Percentiles rank a stretch among this genome's conserved stretches.
Evolutionary conservation across 2,888 invertebrate species (phyloP).

Genomic region (Chrysomela aeneicollis): DNA sequence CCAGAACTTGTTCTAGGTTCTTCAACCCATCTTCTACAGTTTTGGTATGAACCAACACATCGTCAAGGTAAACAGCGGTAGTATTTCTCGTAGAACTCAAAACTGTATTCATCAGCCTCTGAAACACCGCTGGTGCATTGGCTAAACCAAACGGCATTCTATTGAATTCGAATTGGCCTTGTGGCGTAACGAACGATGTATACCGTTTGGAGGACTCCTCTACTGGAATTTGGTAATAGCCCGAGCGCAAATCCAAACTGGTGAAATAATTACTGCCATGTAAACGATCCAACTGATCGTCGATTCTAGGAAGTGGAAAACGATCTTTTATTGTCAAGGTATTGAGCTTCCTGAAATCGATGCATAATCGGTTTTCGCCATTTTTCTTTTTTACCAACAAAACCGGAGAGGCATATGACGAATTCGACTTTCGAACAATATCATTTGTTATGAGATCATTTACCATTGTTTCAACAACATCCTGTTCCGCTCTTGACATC

Average conservation of each 20-base stretch:
- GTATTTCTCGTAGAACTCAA: not conserved
- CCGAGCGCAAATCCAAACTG: slow-evolving; percentile 47
- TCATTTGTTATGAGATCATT: not conserved
- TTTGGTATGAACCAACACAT: slow-evolving; percentile 26
- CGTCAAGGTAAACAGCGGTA: slow-evolving; percentile 29
- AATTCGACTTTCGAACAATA: not conserved
- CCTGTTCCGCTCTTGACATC: not conserved
- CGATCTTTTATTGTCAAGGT: slow-evolving; percentile 46
- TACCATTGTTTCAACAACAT: not conserved
- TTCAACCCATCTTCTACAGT: slow-evolving; percentile 25
- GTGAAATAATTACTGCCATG: slow-evolving; percentile 45
- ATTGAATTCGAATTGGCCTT: slow-evolving; percentile 51
- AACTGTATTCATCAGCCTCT: slow-evolving; percentile 37
- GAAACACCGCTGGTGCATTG: slow-evolving; percentile 53
- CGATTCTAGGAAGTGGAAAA: slow-evolving; percentile 50
- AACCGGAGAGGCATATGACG: slow-evolving; percentile 19
- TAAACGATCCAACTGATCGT: slow-evolving; percentile 49
- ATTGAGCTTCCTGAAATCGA: slow-evolving; percentile 51
- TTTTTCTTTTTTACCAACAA: slow-evolving; percentile 38
- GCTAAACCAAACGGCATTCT: slow-evolving; percentile 15
- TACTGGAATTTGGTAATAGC: slow-evolving; percentile 51
- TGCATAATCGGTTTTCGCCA: slow-evolving; percentile 43
- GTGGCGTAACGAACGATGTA: slow-evolving; percentile 51
- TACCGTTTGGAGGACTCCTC: slow-evolving; percentile 43
- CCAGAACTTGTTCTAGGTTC: slow-evolving; percentile 24